Evolutionary conservation across 2,797 vertebrate species (phyloP), one percentile per base, ranked within the genome.

Genomic region (Hyperoplus immaculatus): DNA sequence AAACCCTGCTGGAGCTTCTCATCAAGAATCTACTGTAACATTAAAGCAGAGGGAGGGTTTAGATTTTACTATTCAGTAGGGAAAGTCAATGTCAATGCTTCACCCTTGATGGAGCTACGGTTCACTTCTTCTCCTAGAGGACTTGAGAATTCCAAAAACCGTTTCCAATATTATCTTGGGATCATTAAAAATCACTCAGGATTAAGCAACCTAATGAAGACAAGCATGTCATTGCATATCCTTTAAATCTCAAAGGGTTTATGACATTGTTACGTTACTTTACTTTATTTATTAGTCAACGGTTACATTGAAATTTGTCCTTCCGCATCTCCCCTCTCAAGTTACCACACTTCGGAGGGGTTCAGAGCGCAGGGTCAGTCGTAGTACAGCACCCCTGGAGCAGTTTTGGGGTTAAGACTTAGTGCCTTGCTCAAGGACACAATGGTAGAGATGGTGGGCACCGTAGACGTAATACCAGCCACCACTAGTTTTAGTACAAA

Each of bases 21-120:
- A 5, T 11, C n/a, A 43, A 60, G 59, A 72, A 66, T 41, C 41
- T 36, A 54, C 29, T 60, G 21, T 54, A 15, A 49, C 51, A 54
- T 36, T 41, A 4, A 42, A 56, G 51, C 39, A 1, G 13, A 54
- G 21, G 21, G 56, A n/a, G 55, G 59, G 50, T 6, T 49, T 53
- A 36, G 62, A 8, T 39, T 16, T 38, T 6, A 13, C 47, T 36
- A 8, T 10, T 15, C 16, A 6, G 39, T 15, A 4, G 15, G 50
- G 14, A 15, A 15, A 41, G 41, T 55, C 14, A 13, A 2, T 0
- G 41, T 55, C 14, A 13, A 2, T 0, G 58, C 7, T 29, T 53
- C 53, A 41, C 42, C 29, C 51, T 58, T 63, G 36, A 16, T 54
- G 47, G 8, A 61, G 57, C 56, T 41, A 3, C 46, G 9, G 11